phyloP scores from a whole-genome alignment of 2,797 vertebrate genomes.

The Periparus ater region DNA sequence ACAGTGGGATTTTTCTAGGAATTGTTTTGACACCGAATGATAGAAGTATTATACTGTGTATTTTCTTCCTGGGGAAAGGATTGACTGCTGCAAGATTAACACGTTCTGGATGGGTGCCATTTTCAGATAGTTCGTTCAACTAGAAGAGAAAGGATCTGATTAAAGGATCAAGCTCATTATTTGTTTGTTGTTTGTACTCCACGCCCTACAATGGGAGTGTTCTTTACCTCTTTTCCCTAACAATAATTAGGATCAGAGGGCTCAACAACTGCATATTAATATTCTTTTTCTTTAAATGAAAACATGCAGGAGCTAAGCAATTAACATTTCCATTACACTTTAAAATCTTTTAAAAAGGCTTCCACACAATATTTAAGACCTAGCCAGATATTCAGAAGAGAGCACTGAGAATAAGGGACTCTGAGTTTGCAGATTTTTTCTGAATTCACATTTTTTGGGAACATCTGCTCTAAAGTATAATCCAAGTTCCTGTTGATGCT shows the following conservation, averaged over 20 bases:
- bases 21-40: neutral
- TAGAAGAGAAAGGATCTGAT: constrained; percentile 5
- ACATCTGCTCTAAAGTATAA: neutral
- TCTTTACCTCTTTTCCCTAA: neutral
- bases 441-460: neutral
- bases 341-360: neutral
- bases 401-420: neutral
- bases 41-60: neutral
- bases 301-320: neutral
- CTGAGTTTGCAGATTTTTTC: neutral
- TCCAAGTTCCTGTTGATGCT: neutral
- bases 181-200: neutral
- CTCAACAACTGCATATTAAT: neutral
- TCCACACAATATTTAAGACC: neutral
- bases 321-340: neutral
- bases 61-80: constrained; percentile 3
- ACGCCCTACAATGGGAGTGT: neutral
- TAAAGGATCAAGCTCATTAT: constrained; percentile 17
- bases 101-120: neutral
- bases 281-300: neutral
- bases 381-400: neutral
- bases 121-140: constrained; percentile 2
- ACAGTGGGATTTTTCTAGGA: neutral
- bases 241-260: neutral
- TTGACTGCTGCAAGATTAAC: neutral